Conservation (phyloP, 30 jellyfish, hydroid and myxozoan species). For the Sanderia malayensis region DNA sequence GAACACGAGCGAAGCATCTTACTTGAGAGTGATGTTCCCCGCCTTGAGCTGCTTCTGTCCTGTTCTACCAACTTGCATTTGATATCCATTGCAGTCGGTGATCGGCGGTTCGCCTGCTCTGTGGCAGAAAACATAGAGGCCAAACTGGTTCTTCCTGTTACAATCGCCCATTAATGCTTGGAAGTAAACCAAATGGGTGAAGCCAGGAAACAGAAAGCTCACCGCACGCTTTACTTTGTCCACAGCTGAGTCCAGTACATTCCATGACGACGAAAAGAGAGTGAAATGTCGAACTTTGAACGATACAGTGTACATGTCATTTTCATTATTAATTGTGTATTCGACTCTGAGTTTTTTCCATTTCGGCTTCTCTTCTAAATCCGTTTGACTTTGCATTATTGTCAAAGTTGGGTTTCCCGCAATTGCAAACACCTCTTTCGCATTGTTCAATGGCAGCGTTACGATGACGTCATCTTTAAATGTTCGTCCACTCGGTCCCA, state of each 20-base stretch:
- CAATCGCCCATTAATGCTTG: conserved; percentile 90
- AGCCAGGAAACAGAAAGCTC: conserved; percentile 20
- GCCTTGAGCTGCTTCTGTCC: conserved; percentile 63
- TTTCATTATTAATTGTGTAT: conserved; percentile 11
- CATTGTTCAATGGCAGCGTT: conserved; percentile 79
- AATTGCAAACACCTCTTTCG: conserved; percentile 13
- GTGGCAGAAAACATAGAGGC: conserved; percentile 68
- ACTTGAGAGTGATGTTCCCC: conserved; percentile 78
- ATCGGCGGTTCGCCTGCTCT: conserved; percentile 64
- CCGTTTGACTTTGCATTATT: conserved; percentile 72
- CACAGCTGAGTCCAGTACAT: conserved; percentile 27
- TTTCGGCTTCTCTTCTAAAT: conserved; percentile 42
- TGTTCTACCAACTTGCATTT: conserved; percentile 72
- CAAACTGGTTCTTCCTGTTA: conserved; percentile 75
- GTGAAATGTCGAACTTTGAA: conserved; percentile 79
- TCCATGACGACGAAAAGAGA: conserved; percentile 66
- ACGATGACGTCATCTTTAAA: conserved; percentile 64
- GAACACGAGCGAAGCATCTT: no score
- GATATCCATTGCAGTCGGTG: conserved; percentile 59
- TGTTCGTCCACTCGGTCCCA: conserved; percentile 71
- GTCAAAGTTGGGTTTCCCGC: conserved; percentile 31
- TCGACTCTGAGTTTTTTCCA: conserved; percentile 56
- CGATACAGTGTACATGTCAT: conserved; percentile 41
- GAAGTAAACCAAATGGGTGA: conserved; percentile 66
- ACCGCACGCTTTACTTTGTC: conserved; percentile 46